A percentile compares a stretch with the other conserved stretches of the same genome.
Evolutionary conservation across 2,113 vertebrate species (phyloP).

Genomic region (Podarcis cretensis): DNA sequence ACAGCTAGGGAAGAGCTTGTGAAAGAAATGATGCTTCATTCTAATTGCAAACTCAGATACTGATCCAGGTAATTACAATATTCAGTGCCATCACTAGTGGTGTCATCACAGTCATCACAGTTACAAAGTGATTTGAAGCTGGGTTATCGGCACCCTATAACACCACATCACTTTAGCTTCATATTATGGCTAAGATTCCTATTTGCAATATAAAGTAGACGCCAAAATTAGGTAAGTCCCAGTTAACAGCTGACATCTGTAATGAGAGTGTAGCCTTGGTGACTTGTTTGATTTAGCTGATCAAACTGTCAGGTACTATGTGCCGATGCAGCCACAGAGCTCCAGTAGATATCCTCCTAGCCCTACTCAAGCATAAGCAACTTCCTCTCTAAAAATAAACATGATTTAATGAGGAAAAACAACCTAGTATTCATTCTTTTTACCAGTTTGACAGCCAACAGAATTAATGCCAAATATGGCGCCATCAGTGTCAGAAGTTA

Average conservation of each 20-base stretch:
- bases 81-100: not conserved
- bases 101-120: not conserved
- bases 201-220: not conserved
- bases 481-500: not conserved
- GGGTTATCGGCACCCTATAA: not conserved
- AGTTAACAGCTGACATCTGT: not conserved
- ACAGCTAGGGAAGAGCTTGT: not conserved
- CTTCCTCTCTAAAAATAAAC: constrained; percentile 24
- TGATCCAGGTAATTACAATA: not conserved
- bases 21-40: not conserved
- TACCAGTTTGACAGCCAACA: constrained; percentile 1
- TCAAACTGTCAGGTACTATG: not conserved
- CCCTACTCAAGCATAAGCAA: not conserved
- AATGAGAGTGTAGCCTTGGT: fast-evolving
- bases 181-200: not conserved
- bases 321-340: not conserved
- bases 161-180: not conserved
- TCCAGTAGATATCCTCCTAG: not conserved
- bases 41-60: not conserved
- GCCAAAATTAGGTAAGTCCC: fast-evolving
- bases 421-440: not conserved
- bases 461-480: constrained; percentile 5
- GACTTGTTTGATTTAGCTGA: not conserved
- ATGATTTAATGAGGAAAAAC: constrained; percentile 12
- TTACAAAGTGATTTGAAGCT: not conserved